phyloP scores from a whole-genome alignment of 2,888 invertebrate species.

The Pammene fasciana region DNA sequence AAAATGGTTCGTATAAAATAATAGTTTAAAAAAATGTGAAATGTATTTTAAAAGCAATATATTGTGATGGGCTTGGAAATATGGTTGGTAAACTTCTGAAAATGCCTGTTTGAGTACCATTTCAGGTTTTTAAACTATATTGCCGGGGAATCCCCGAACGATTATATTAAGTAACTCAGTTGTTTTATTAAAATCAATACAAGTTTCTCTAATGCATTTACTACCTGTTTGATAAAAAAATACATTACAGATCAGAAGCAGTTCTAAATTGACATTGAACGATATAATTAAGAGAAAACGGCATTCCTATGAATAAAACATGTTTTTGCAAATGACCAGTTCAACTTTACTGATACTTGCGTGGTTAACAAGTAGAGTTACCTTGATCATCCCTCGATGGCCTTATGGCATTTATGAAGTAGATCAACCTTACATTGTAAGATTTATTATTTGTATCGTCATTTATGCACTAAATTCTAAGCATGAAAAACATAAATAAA shows the following conservation, averaged over 20 bases:
- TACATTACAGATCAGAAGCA: not conserved
- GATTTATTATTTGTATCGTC: not conserved
- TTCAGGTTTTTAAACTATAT: too few species aligned
- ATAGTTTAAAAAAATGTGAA: conserved; percentile 2
- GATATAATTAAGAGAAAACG: conserved; percentile 46
- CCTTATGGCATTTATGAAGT: conserved; percentile 58
- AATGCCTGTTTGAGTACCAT: too few species aligned
- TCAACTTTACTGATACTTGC: conserved; percentile 12
- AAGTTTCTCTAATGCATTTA: conserved; percentile 5
- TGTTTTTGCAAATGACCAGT: conserved; percentile 33
- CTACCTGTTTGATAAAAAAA: conserved; percentile 22
- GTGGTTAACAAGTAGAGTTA: conserved; percentile 59
- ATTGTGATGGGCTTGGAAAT: not conserved
- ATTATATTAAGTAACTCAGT: not conserved
- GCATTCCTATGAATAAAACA: conserved; percentile 47
- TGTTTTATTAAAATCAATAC: not conserved
- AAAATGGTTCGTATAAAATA: conserved; percentile 5
- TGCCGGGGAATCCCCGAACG: not conserved
- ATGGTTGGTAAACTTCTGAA: too few species aligned
- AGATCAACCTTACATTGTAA: conserved; percentile 37
- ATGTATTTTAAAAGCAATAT: conserved; percentile 1
- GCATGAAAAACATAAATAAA: too few species aligned
- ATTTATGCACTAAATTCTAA: not conserved
- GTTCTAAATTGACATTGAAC: conserved; percentile 32
- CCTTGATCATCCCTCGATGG: conserved; percentile 66